Percentiles rank a stretch among this genome's conserved stretches.
phyloP scores from a whole-genome alignment of 2,797 vertebrate genomes.

The Acestrorhynchus altus region DNA sequence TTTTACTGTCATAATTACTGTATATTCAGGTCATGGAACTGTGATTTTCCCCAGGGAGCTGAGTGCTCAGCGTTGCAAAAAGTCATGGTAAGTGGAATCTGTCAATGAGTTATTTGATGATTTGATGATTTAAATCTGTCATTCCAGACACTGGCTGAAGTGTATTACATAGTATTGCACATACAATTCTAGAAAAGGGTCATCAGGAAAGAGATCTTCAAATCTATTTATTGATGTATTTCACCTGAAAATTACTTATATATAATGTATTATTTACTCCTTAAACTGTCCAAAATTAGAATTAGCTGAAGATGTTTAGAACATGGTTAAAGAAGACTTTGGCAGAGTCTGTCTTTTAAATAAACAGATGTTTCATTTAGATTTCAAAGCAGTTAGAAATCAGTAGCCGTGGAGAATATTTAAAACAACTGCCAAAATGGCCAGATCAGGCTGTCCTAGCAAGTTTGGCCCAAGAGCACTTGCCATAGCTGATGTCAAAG shows the following conservation, averaged over 20 bases:
- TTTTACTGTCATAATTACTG: constrained; percentile 48
- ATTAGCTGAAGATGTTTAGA: not conserved
- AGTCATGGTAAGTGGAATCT: constrained; percentile 40
- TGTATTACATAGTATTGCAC: not conserved
- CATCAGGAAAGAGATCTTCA: not conserved
- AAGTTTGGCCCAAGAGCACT: too few species aligned
- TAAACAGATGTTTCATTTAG: too few species aligned
- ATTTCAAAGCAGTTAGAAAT: too few species aligned
- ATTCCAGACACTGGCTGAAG: not conserved
- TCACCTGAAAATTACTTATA: too few species aligned
- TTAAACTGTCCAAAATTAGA: not conserved
- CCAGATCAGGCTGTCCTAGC: too few species aligned
- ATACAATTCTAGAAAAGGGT: not conserved
- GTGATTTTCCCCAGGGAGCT: constrained; percentile 55
- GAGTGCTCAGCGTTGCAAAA: constrained; percentile 36
- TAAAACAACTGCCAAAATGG: too few species aligned
- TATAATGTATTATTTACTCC: too few species aligned
- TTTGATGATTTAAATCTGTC: constrained; percentile 17
- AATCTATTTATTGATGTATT: too few species aligned
- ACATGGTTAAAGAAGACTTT: too few species aligned
- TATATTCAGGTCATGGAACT: constrained; percentile 57
- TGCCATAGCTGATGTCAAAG: too few species aligned
- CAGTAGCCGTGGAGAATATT: too few species aligned
- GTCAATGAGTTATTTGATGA: constrained; percentile 4
- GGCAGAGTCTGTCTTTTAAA: too few species aligned